phyloP scores from a whole-genome alignment of 1,140 invertebrate genomes.

The Batillaria attramentaria region DNA sequence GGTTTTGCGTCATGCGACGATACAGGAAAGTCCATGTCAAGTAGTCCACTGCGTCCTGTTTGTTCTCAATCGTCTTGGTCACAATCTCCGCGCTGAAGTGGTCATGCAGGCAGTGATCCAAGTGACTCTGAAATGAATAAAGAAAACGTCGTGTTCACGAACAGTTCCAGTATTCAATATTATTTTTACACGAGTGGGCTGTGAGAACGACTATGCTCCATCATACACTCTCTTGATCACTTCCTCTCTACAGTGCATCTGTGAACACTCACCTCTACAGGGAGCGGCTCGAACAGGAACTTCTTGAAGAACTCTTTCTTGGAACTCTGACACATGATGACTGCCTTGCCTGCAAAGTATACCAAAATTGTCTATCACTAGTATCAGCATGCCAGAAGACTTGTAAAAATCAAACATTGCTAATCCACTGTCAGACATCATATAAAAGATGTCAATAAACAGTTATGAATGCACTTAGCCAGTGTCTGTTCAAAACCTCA shows the following conservation, averaged over 20 bases:
- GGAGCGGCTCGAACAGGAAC: slow-evolving; percentile 96
- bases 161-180: background rate
- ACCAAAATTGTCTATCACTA: slow-evolving; percentile 91
- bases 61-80: slow-evolving; percentile 99
- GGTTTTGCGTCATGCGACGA: slow-evolving; percentile 96
- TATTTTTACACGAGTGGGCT: background rate
- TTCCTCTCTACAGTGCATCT: background rate
- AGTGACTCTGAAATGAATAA: slow-evolving; percentile 81
- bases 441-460: too few relatives aligned
- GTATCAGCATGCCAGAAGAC: too few relatives aligned
- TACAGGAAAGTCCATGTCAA: slow-evolving; percentile 99
- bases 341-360: slow-evolving; percentile 81
- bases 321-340: slow-evolving; percentile 96
- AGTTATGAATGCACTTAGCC: too few relatives aligned
- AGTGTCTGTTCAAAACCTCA: too few relatives aligned
- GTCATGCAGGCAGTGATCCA: slow-evolving; percentile 97
- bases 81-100: slow-evolving; percentile 99
- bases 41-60: slow-evolving; percentile 99
- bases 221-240: background rate
- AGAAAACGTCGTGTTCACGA: background rate
- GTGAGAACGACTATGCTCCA: background rate
- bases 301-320: slow-evolving; percentile 99
- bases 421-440: too few relatives aligned
- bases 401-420: too few relatives aligned
- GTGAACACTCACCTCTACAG: slow-evolving; percentile 83